Conservation (phyloP, 1,140 invertebrate species). For the Euura saliciscinereae region DNA sequence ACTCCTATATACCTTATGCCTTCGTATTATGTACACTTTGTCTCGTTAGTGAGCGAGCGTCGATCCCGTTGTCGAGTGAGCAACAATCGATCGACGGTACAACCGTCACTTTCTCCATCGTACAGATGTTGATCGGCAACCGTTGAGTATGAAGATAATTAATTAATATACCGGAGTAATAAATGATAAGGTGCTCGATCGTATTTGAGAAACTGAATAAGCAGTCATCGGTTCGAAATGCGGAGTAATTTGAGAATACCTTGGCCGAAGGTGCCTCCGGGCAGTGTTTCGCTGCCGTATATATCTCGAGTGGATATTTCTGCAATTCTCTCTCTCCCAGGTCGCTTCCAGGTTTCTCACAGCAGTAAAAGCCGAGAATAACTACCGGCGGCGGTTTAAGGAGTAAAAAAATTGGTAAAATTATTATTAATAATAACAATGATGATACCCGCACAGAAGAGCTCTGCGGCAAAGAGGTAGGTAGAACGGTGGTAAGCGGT, state of each 20-base stretch:
- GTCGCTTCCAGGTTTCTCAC: conserved; percentile 38
- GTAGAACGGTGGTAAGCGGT: conserved; percentile 35
- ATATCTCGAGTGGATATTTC: not conserved
- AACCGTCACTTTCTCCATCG: not conserved
- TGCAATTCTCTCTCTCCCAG: not conserved
- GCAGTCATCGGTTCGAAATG: not conserved
- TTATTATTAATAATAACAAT: conserved; percentile 49
- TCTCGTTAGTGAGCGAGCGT: not conserved
- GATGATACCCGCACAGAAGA: conserved; percentile 18
- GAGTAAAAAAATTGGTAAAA: conserved; percentile 42
- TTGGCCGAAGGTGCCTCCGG: too few species aligned
- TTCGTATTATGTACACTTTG: not conserved
- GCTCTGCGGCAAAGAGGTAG: not conserved
- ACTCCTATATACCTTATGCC: not conserved
- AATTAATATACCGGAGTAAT: too few species aligned
- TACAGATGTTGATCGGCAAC: too few species aligned
- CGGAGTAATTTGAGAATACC: not conserved
- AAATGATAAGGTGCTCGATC: too few species aligned
- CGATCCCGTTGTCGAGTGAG: not conserved
- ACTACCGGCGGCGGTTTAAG: conserved; percentile 43
- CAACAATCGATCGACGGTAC: not conserved
- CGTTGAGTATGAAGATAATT: too few species aligned
- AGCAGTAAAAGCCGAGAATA: conserved; percentile 41
- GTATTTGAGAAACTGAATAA: not conserved
- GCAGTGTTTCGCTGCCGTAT: too few species aligned